Evolutionary conservation across 2,888 invertebrate genomes (phyloP).

Genomic region (Ecdyonurus torrentis): DNA sequence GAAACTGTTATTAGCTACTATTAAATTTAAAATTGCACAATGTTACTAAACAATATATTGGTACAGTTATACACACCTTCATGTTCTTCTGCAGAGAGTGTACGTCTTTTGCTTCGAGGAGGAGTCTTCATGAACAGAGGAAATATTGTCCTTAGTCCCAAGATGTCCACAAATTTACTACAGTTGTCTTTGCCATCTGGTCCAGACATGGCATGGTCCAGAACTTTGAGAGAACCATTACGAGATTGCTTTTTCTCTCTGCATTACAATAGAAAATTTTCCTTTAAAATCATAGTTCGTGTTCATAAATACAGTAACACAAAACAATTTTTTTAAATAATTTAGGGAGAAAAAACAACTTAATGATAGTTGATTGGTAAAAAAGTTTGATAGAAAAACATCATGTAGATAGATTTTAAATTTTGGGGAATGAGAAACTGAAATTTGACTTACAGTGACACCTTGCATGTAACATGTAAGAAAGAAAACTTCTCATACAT

Average conservation of each 20-base stretch:
- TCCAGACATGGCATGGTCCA: slow-evolving; percentile 95
- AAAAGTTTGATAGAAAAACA: not conserved
- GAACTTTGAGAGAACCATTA: slow-evolving; percentile 88
- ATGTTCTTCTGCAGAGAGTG: slow-evolving; percentile 72
- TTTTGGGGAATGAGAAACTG: too few species aligned
- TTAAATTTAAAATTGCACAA: too few species aligned
- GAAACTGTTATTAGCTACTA: not conserved
- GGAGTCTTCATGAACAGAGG: slow-evolving; percentile 99
- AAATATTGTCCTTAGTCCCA: slow-evolving; percentile 90
- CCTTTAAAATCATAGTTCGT: too few species aligned
- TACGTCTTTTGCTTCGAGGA: slow-evolving; percentile 57
- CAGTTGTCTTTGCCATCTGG: slow-evolving; percentile 88
- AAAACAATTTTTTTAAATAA: not conserved
- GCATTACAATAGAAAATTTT: slow-evolving; percentile 12
- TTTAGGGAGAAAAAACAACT: not conserved
- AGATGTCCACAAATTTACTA: slow-evolving; percentile 94
- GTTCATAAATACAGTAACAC: too few species aligned
- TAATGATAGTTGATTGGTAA: too few species aligned
- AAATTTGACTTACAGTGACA: too few species aligned
- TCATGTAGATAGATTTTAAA: too few species aligned
- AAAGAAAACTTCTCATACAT: too few species aligned
- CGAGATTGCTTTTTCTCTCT: slow-evolving; percentile 93
- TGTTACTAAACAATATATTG: not conserved
- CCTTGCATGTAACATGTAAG: too few species aligned
- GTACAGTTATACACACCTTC: slow-evolving; percentile 39